Base-by-base conservation (phyloP, 1,140 invertebrate genomes). In the Calosoma granatense region DNA sequence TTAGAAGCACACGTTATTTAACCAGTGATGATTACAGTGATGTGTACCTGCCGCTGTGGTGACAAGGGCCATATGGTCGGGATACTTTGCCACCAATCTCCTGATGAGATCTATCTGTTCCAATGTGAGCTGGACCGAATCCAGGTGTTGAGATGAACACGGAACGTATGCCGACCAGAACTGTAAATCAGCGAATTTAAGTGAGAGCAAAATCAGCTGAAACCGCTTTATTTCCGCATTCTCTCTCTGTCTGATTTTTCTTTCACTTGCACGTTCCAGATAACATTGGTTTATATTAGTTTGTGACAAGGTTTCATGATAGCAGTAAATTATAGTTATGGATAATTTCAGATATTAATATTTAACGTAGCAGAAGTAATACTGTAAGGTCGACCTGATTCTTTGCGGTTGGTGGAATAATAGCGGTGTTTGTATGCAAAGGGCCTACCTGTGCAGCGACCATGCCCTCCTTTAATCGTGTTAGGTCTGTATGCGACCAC, bases 401-500 rank as follows among this genome's bases (percentile, higher is more conserved):
- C n/a, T n/a, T n/a, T n/a, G n/a, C n/a, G n/a, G n/a, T n/a, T n/a
- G n/a, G n/a, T n/a, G n/a, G n/a, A n/a, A n/a, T n/a, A n/a, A n/a
- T n/a, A n/a, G n/a, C n/a, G n/a, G n/a, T n/a, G n/a, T n/a, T n/a
- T n/a, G n/a, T n/a, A n/a, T n/a, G n/a, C n/a, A n/a, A n/a, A n/a
- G n/a, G n/a, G n/a, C n/a, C n/a, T n/a, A 83, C 81, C 78, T 93
- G 90, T 51, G 86, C 90, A 47, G 90, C 90, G 53, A 94, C 81
- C 62, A 84, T 79, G 47, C 92, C 92, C 62, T 84, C 76, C 61
- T 81, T 78, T 56, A 95, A 75, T 67, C 90, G 79, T 51, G 87
- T 87, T 62, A 96, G 86, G 72, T 95, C 92, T 0, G 92, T 94
- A 65, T 94, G 90, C 63, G 89, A 89, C 83, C 86, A 88, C 64